Evolutionary conservation across 2,797 vertebrate genomes (phyloP), one percentile per base, ranked within the genome.

Genomic region (Phoxinus dragarum): DNA sequence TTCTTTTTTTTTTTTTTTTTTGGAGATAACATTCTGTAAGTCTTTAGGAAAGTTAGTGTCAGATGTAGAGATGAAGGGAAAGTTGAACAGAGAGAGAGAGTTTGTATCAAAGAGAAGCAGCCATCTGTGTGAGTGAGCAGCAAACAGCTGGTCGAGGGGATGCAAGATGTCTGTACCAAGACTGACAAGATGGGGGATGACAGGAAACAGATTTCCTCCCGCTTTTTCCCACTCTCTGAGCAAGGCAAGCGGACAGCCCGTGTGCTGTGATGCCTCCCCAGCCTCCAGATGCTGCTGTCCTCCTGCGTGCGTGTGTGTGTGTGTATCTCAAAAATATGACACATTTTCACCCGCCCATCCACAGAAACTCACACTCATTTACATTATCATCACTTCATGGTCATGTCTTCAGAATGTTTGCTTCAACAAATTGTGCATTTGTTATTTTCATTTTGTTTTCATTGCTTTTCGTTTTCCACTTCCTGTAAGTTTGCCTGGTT

Each of bases 101-200:
- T 90, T 88, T 92, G 93, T 94, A 94, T 96, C 95, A 94, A 95
- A 95, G 94, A 90, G 90, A 91, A 89, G 89, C 89, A 91, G 91
- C 93, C 98, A 98, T 99, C 97, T 99, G 97, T 96, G 95, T 94
- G 91, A 89, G 89, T 91, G 94, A 93, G 91, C 93, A 93, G 94
- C 94, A 95, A 95, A 96, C 98, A 98, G 96, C 97, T 97, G 97
- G 95, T 96, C 91, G 95, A 96, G 94, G 90, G 95, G 94, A 94
- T 89, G 94, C 96, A 97, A 97, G 96, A 97, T 97, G 96, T 96
- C 96, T 96, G 96, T 95, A 95, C 94, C 94, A 90, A 94, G 94
- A 97, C 95, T 97, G 97, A 98, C 96, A 97, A 97, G 97, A 98
- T 98, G 96, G 96, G 94, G 96, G 96, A 96, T 97, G 98, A 98